Evolutionary conservation across 2,113 vertebrate species (phyloP).

Genomic region (Orycteropus afer): DNA sequence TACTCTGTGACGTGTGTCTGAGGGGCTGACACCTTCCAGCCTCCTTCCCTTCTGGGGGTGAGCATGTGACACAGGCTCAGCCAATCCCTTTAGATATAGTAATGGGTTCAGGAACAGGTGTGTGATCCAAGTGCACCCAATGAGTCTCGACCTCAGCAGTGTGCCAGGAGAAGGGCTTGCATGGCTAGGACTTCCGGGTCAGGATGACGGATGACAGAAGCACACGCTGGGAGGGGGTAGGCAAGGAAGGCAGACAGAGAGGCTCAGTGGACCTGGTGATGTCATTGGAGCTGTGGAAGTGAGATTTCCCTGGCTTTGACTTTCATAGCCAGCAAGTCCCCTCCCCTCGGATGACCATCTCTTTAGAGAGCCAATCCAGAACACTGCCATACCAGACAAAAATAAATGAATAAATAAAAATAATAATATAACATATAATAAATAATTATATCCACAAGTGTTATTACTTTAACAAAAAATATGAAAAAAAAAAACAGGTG

Average conservation of each 20-base stretch:
- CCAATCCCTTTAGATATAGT: background rate
- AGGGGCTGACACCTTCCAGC: background rate
- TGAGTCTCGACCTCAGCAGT: background rate
- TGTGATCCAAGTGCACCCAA: background rate
- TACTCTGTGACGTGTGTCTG: background rate
- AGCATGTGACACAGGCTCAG: background rate
- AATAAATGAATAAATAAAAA: background rate
- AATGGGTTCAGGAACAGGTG: background rate
- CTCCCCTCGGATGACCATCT: background rate
- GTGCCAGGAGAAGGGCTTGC: background rate
- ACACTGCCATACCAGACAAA: background rate
- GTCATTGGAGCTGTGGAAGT: background rate
- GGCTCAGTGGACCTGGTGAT: background rate
- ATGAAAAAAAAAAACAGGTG: background rate
- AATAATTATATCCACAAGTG: background rate
- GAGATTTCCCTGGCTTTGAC: background rate
- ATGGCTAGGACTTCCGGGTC: background rate
- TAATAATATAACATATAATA: too few species aligned
- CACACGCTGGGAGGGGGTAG: too few species aligned
- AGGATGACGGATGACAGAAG: background rate
- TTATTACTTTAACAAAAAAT: background rate
- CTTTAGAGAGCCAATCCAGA: background rate
- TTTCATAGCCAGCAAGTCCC: background rate
- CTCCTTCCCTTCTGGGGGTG: background rate
- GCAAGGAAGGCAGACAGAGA: background rate